phyloP scores from a whole-genome alignment of 2,888 invertebrate genomes.

The Drosophila pullipes region DNA sequence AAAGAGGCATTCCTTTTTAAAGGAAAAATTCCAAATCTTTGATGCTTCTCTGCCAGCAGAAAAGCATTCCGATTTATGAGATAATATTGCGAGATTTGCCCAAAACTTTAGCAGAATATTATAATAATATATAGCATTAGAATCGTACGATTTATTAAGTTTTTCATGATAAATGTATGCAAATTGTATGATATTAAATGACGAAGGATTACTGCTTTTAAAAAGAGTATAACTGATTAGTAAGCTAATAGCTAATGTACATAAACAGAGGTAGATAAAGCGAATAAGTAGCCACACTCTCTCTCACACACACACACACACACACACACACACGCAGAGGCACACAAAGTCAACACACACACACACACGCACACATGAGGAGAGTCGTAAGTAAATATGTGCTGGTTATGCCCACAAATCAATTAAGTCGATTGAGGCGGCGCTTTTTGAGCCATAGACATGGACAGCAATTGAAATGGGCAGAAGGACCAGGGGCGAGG shows the following conservation, averaged over 20 bases:
- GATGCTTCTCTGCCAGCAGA: background rate
- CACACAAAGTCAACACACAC: conserved; percentile 64
- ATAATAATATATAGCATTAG: background rate
- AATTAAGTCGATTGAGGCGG: conserved; percentile 83
- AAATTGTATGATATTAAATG: background rate
- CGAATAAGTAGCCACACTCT: conserved; percentile 22
- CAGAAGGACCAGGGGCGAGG: background rate
- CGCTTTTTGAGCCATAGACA: conserved; percentile 54
- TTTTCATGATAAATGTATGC: background rate
- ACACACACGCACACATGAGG: conserved; percentile 18
- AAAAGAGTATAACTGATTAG: conserved; percentile 44
- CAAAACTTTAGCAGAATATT: background rate
- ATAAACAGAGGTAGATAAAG: conserved; percentile 40
- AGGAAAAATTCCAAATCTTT: background rate
- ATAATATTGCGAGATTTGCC: background rate
- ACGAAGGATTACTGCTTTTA: background rate
- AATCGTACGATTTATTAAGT: background rate
- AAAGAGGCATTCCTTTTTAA: fast-evolving
- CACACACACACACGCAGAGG: conserved; percentile 24
- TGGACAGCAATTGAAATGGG: background rate
- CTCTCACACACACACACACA: conserved; percentile 15
- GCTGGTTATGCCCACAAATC: conserved; percentile 82
- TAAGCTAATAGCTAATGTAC: conserved; percentile 68
- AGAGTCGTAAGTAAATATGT: conserved; percentile 65
- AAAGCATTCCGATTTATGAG: background rate